Evolutionary conservation across 2,888 invertebrate species (phyloP).

Genomic region (Megamerina dolium): DNA sequence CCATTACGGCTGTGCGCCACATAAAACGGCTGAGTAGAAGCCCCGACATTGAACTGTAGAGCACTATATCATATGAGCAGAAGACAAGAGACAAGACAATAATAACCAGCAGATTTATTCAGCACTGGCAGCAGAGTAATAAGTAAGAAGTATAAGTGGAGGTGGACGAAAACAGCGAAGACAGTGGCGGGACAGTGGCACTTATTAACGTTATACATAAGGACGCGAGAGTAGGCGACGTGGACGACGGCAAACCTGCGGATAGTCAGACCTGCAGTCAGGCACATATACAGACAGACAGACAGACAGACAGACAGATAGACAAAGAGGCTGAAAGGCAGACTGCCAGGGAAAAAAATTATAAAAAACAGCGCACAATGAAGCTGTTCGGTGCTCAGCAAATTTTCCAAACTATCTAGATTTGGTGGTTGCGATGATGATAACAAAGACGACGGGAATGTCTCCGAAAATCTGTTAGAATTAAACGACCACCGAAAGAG

Average conservation of each 20-base stretch:
- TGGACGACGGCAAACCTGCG: not conserved
- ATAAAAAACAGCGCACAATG: too few species aligned
- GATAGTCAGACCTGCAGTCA: slow-evolving; percentile 6
- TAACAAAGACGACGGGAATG: too few species aligned
- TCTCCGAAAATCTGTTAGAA: too few species aligned
- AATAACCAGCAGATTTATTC: too few species aligned
- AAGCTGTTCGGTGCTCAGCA: too few species aligned
- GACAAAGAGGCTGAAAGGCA: slow-evolving; percentile 1
- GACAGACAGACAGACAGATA: slow-evolving; percentile 5
- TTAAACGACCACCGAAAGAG: too few species aligned
- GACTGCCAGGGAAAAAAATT: too few species aligned
- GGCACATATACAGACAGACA: too few species aligned
- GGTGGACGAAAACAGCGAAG: slow-evolving; percentile 2
- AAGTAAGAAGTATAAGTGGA: not conserved
- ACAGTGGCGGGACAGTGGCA: not conserved
- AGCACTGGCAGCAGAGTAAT: too few species aligned
- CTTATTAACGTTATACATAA: too few species aligned
- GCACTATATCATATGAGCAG: slow-evolving; percentile 2
- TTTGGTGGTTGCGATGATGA: too few species aligned
- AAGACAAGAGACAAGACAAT: slow-evolving; percentile 3
- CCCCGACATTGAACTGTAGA: slow-evolving; percentile 25
- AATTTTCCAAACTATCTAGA: too few species aligned
- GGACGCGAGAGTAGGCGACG: not conserved
- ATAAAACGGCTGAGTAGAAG: slow-evolving; percentile 28
- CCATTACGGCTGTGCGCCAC: slow-evolving; percentile 34